Percentiles rank a stretch among this genome's conserved stretches.
Evolutionary conservation across 2,888 invertebrate species (phyloP).

Genomic region (Tipula lateralis): DNA sequence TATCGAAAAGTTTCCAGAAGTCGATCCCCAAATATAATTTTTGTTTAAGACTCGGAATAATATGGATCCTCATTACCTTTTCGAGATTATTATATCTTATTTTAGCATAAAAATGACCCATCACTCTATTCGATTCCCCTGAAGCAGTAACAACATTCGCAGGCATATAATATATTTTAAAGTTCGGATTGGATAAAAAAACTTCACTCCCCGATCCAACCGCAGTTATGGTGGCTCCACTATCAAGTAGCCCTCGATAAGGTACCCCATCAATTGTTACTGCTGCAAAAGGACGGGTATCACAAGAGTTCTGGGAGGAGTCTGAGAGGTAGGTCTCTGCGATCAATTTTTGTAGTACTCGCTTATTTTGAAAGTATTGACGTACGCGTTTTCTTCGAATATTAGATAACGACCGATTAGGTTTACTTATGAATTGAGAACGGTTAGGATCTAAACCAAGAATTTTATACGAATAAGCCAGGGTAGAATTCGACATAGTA

Average conservation of each 20-base stretch:
- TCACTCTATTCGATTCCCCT: not conserved
- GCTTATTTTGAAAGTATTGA: not conserved
- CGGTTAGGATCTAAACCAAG: no score
- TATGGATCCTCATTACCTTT: not conserved
- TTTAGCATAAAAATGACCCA: not conserved
- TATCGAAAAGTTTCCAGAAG: not conserved
- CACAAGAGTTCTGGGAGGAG: not conserved
- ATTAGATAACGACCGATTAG: no score
- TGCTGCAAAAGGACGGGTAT: not conserved
- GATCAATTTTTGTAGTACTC: no score
- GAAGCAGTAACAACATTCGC: not conserved
- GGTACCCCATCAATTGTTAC: not conserved
- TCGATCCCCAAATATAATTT: not conserved
- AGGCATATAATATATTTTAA: not conserved
- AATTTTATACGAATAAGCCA: no score
- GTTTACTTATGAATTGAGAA: no score
- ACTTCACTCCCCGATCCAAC: no score
- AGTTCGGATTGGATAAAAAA: not conserved
- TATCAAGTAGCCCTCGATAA: not conserved
- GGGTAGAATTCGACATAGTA: no score
- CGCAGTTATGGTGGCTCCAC: not conserved
- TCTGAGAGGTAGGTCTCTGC: not conserved
- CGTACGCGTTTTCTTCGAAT: not conserved
- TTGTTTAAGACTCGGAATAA: not conserved
- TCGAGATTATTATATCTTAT: not conserved